Evolutionary conservation across 2,797 vertebrate genomes (phyloP), one percentile per base, ranked within the genome.

Genomic region (Crenichthys baileyi): DNA sequence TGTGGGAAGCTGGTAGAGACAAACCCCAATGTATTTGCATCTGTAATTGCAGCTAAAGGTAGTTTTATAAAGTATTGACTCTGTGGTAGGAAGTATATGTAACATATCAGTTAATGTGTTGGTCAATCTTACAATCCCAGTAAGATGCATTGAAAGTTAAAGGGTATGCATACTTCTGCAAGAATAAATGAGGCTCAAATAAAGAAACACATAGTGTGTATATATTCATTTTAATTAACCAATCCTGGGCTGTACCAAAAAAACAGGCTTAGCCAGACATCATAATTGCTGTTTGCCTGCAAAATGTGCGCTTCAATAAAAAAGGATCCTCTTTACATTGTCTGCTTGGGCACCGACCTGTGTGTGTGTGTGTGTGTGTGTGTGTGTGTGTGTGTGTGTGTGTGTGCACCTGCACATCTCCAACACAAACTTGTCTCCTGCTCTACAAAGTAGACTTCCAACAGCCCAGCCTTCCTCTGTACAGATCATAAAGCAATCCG

Each of bases 401-500:
- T n/a, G 9, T 7, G 63, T 20, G 48, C 85, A 88, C 81, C 87
- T 79, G 81, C 65, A 8, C 44, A 48, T 53, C 68, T 56, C 50
- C 78, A 76, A 80, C 20, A 5, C 75, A 75, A 86, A 93, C 90
- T 93, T 92, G 73, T 7, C 73, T 68, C 48, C 31, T 6, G 2
- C 67, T 44, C 48, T 1, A 75, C 56, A 81, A 85, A 88, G 84
- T 88, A 0, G 39, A 70, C 7, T 51, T 31, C 44, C 55, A 26
- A 22, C 3, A 36, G 76, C 58, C 9, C 7, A 15, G 18, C 11
- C 13, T 78, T 70, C 63, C 16, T 24, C 7, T 55, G 48, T 7
- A 31, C 61, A 48, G 61, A 75, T 51, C 26, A 58, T 16, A 80
- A 51, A 39, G 46, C 70, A 56, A 76, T 68, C 75, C 41, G 73